phyloP scores from a whole-genome alignment of 2,888 invertebrate genomes.

The Halocaridina rubra region DNA sequence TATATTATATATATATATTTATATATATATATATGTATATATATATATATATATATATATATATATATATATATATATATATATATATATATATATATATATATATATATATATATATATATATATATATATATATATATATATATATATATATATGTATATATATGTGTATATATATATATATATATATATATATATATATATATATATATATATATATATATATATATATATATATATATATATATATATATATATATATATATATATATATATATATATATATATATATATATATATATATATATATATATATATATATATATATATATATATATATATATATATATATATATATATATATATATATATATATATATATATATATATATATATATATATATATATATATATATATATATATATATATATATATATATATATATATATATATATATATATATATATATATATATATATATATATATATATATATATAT shows the following conservation, averaged over 20 bases:
- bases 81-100: neutral
- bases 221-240: neutral
- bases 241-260: neutral
- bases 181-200: neutral
- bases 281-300: constrained; percentile 8
- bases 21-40: neutral
- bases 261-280: neutral
- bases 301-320: constrained; percentile 8
- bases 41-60: neutral
- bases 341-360: neutral
- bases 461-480: neutral
- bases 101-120: neutral
- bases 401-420: neutral
- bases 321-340: neutral
- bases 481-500: neutral
- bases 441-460: neutral
- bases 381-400: neutral
- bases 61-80: neutral
- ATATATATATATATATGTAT: neutral
- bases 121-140: neutral
- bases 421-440: neutral
- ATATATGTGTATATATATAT: neutral
- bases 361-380: neutral
- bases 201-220: neutral
- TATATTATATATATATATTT: neutral